A percentile compares a stretch with the other conserved stretches of the same genome.
Evolutionary conservation across 2,113 vertebrate species (phyloP).

Genomic region (Trematomus loennbergii): DNA sequence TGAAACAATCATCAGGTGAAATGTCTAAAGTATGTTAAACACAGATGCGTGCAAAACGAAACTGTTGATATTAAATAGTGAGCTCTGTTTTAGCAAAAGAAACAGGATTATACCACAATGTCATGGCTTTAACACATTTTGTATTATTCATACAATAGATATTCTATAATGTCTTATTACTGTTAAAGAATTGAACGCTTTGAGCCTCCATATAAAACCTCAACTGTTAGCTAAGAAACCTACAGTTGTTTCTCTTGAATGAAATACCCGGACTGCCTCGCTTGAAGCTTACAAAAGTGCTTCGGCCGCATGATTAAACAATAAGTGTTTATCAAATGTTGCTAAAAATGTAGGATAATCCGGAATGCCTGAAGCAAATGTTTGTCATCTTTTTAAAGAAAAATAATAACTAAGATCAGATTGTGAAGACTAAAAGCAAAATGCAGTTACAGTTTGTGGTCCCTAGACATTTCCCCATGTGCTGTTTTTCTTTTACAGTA

Average conservation of each 20-base stretch:
- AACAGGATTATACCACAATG: neutral
- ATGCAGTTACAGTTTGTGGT: neutral
- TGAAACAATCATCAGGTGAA: too few species aligned
- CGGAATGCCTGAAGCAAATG: neutral
- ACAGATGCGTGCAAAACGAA: neutral
- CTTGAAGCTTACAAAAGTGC: too few species aligned
- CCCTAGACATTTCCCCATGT: neutral
- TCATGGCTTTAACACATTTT: neutral
- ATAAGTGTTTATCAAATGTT: too few species aligned
- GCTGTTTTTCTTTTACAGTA: neutral
- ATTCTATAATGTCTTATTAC: neutral
- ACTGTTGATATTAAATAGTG: neutral
- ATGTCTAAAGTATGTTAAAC: neutral
- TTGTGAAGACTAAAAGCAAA: neutral
- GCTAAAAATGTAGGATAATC: neutral
- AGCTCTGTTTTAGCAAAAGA: neutral
- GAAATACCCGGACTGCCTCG: neutral
- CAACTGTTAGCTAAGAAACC: neutral
- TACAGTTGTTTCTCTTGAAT: neutral
- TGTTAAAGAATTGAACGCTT: neutral
- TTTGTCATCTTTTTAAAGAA: neutral
- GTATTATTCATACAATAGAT: neutral
- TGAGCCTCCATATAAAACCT: neutral
- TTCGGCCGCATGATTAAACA: neutral
- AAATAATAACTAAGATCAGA: too few species aligned